Evolutionary conservation across 1,140 invertebrate genomes (phyloP).

Genomic region (Ceratitis capitata): DNA sequence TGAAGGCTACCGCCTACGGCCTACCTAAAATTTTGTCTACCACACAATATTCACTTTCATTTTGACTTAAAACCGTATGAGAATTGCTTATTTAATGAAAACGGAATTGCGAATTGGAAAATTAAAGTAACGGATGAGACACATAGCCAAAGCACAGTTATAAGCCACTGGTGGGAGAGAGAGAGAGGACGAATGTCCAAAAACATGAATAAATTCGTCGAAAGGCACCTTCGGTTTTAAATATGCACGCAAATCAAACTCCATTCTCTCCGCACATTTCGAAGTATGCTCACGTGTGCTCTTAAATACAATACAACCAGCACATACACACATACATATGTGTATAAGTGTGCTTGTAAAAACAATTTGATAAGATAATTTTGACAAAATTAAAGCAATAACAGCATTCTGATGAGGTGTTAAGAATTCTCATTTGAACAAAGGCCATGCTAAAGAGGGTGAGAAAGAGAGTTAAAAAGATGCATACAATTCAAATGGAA

Average conservation of each 20-base stretch:
- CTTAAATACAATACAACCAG: too few relatives aligned
- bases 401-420: not conserved
- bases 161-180: not conserved
- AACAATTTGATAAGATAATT: conserved; percentile 23
- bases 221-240: not conserved
- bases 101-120: not conserved
- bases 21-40: not conserved
- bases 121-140: conserved; percentile 7
- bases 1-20: not conserved
- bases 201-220: not conserved
- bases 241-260: not conserved
- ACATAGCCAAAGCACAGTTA: not conserved
- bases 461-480: not conserved
- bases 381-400: conserved; percentile 24
- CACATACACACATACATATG: too few relatives aligned
- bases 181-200: not conserved
- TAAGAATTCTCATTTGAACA: not conserved
- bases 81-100: conserved; percentile 8
- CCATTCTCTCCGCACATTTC: not conserved
- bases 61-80: not conserved
- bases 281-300: not conserved
- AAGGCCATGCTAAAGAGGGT: not conserved
- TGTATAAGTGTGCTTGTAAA: not conserved
- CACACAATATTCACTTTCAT: too few relatives aligned
- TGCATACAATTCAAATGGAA: not conserved